Percentiles rank a stretch among this genome's conserved stretches.
These are phyloP conservation scores for Megamerina dolium DNA, from an alignment of 2,888 invertebrate genomes.

Conservation along the genomic window DNA sequence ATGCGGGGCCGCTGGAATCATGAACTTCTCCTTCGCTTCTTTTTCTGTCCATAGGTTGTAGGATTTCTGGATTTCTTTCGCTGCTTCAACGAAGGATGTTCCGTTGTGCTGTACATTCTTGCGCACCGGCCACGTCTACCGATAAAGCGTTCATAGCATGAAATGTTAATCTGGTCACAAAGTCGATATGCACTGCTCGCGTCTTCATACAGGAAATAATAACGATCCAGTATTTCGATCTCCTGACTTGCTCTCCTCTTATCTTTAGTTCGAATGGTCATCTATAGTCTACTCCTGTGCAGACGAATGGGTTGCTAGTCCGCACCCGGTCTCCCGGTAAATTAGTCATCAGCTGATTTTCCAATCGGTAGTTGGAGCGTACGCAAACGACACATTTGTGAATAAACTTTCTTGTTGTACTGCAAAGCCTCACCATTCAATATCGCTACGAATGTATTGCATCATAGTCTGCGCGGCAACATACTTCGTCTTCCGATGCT, in stretches of 20 bases:
- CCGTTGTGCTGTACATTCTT: constrained; percentile 1
- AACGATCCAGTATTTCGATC: constrained; percentile 8
- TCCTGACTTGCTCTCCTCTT: constrained; percentile 3
- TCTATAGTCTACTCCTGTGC: constrained; percentile 8
- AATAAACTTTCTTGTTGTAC: no score
- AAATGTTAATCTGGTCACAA: constrained; percentile 6
- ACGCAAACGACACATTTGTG: constrained; percentile 8
- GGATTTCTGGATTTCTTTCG: neutral
- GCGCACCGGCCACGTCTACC: neutral
- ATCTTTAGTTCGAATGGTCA: constrained; percentile 10
- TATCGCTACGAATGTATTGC: neutral
- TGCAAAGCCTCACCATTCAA: no score
- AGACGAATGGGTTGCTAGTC: constrained; percentile 6
- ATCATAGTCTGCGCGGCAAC: no score
- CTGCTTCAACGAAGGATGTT: neutral
- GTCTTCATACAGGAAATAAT: constrained; percentile 13
- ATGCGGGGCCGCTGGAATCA: constrained; percentile 6
- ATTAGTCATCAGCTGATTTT: constrained; percentile 7
- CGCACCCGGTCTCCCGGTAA: constrained; percentile 8
- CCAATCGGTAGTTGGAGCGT: constrained; percentile 3
- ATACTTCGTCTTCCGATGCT: no score
- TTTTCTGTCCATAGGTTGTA: neutral
- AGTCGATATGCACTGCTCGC: constrained; percentile 11
- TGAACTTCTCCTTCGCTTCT: neutral
- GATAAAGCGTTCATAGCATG: neutral